Percentiles rank a stretch among this genome's conserved stretches.
Evolutionary conservation across 2,797 vertebrate species (phyloP).

Genomic region (Ciconia nigra): DNA sequence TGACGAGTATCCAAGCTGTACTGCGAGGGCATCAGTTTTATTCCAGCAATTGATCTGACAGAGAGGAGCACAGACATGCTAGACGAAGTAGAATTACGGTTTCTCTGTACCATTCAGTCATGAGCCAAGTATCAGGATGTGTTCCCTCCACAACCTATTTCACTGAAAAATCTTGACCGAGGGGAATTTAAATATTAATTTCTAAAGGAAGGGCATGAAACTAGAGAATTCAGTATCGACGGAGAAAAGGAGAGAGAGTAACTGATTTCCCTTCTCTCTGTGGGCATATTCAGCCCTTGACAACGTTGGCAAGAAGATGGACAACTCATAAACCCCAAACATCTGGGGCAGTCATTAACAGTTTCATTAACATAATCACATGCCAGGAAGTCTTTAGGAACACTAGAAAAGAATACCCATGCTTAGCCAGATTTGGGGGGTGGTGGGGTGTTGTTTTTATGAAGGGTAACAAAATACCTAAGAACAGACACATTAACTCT

Average conservation of each 20-base stretch:
- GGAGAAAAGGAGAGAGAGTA: background rate
- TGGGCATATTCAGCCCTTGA: background rate
- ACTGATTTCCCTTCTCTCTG: background rate
- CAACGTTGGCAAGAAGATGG: background rate
- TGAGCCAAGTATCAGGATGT: background rate
- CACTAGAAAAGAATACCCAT: background rate
- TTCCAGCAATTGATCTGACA: background rate
- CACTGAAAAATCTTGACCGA: background rate
- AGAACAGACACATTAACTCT: background rate
- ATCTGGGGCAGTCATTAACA: background rate
- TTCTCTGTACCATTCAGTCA: background rate
- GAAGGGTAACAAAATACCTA: background rate
- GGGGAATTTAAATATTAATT: background rate
- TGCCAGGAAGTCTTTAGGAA: conserved; percentile 32
- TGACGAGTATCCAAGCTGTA: background rate
- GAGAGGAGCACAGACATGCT: background rate
- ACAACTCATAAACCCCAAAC: background rate
- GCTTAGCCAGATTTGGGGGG: background rate
- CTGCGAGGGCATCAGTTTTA: background rate
- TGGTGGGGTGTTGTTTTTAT: background rate
- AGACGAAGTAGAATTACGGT: background rate
- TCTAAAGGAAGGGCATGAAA: background rate
- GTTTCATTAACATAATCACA: background rate
- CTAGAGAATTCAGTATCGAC: background rate
- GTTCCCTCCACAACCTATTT: background rate